phyloP scores from a whole-genome alignment of 2,113 vertebrate genomes.

The Lagenorhynchus albirostris region DNA sequence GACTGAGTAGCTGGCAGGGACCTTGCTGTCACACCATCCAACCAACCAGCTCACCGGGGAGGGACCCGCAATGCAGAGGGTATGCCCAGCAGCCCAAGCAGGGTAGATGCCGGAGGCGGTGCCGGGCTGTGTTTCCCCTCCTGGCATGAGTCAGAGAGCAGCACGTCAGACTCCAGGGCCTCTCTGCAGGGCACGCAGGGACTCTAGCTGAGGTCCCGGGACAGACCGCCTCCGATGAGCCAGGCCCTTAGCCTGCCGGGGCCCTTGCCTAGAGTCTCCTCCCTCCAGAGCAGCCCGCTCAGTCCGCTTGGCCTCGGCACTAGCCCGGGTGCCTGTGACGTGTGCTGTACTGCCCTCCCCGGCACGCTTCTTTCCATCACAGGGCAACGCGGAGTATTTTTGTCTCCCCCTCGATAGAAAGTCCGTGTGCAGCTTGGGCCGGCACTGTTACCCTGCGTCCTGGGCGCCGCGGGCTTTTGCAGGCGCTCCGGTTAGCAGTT shows the following conservation, averaged over 20 bases:
- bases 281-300: accelerated
- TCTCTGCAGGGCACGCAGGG: background rate
- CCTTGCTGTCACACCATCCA: background rate
- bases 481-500: background rate
- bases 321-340: background rate
- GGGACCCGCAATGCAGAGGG: background rate
- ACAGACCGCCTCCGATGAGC: background rate
- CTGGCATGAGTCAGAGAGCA: background rate
- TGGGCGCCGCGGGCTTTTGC: background rate
- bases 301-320: background rate
- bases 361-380: background rate
- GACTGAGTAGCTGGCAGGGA: background rate
- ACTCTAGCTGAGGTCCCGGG: background rate
- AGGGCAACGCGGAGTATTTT: background rate
- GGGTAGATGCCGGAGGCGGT: background rate
- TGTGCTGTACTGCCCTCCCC: background rate
- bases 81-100: background rate
- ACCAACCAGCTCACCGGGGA: background rate
- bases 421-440: background rate
- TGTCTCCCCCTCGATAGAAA: background rate
- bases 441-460: background rate
- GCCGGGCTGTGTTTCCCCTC: background rate
- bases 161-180: background rate
- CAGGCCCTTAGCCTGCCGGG: background rate
- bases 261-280: background rate